Evolutionary conservation across 2,888 invertebrate genomes (phyloP), one percentile per base, ranked within the genome.

Genomic region (Mythimna pallens): DNA sequence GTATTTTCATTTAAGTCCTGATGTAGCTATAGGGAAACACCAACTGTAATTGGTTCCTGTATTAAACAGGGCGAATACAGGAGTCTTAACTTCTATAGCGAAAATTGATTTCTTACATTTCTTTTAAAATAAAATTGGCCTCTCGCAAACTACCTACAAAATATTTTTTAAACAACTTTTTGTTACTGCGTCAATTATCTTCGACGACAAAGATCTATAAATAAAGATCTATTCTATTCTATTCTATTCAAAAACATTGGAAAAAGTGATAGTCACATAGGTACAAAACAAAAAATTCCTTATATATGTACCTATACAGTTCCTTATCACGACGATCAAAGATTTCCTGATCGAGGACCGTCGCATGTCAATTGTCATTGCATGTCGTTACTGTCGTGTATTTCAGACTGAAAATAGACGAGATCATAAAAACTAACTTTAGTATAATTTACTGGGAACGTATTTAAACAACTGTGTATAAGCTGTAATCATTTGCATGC

Each of bases 321-420:
- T 50, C 10, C 59, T n/a, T 65, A 70, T 80, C 59, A 43, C 14
- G 50, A 54, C n/a, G 3, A 64, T 65, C 54, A n/a, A 12, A 71
- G 58, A 68, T 63, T 50, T 67, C 57, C 47, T n/a, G 36, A 57
- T 52, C 22, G 43, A 61, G 6, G 1, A 8, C 14, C 55, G 20
- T 76, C 55, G 65, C 58, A 65, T 78, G 68, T 65, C 67, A 54
- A 47, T 57, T 62, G 36, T 25, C 40, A 36, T 70, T 71, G 65
- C 62, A 73, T 81, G 76, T 34, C 30, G 34, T 70, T 73, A 30
- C 20, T 72, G 67, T 65, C 61, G 30, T 72, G 36, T 55, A 73
- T 65, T 78, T 67, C 65, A 59, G 59, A n/a, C 47, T 69, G 36
- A 67, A 78, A 78, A 83, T 62, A 50, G 36, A 73, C 70, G 57